phyloP scores from a whole-genome alignment of 2,113 vertebrate species.

The Astur gentilis region DNA sequence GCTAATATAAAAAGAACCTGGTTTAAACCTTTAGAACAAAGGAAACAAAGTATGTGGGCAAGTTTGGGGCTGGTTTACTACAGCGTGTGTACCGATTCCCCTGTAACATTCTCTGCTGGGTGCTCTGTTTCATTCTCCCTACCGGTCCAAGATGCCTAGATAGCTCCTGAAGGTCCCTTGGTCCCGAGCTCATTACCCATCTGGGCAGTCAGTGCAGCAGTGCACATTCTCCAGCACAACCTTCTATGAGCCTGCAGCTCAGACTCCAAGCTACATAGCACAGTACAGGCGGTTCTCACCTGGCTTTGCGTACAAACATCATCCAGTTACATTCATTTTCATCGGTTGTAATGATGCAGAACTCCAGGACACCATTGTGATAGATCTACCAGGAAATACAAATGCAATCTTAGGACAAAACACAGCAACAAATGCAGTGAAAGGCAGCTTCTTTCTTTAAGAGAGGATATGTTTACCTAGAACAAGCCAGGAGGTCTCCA shows the following conservation, averaged over 20 bases:
- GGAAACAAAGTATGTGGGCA: not conserved
- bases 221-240: not conserved
- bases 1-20: not conserved
- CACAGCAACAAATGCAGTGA: not conserved
- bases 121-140: not conserved
- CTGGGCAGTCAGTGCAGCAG: not conserved
- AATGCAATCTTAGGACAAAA: not conserved
- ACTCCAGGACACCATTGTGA: constrained; percentile 88
- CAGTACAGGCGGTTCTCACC: constrained; percentile 69
- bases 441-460: not conserved
- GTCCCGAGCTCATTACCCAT: rapidly evolving
- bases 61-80: not conserved
- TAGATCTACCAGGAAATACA: constrained; percentile 81
- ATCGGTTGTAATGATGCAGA: constrained; percentile 87
- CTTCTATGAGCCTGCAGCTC: not conserved
- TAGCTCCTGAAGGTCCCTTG: not conserved
- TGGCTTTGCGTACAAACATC: constrained; percentile 96
- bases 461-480: not conserved
- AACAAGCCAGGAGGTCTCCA: not conserved
- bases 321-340: constrained; percentile 99
- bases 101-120: not conserved
- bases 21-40: not conserved
- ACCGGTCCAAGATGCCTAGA: not conserved
- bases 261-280: not conserved
- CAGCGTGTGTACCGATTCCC: not conserved